phyloP scores from a whole-genome alignment of 2,113 vertebrate species.

The Heloderma charlesbogerti region DNA sequence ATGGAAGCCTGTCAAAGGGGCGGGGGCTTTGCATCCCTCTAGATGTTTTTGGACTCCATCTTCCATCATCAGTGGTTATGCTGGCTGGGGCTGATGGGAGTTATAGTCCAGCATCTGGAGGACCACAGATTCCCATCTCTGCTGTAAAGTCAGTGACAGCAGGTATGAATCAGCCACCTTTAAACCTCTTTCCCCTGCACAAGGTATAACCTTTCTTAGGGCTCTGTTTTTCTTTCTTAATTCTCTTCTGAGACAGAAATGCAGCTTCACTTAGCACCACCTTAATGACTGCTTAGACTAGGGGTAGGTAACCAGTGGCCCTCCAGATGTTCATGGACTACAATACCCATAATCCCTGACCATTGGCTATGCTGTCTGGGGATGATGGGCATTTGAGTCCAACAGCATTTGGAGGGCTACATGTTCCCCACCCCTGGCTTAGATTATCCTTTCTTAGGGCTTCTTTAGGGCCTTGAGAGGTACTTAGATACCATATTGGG shows the following conservation, averaged over 20 bases:
- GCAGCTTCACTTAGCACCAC: not conserved
- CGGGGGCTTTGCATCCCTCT: too few species aligned
- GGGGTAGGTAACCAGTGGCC: not conserved
- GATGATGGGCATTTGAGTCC: not conserved
- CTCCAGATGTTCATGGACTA: not conserved
- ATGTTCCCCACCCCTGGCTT: not conserved
- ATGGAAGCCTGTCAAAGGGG: not conserved
- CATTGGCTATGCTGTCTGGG: not conserved
- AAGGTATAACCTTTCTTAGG: not conserved
- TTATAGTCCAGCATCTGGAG: too few species aligned
- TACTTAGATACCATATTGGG: not conserved
- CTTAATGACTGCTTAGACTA: not conserved
- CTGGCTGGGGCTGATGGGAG: too few species aligned
- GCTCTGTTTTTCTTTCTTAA: not conserved
- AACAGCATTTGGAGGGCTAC: not conserved
- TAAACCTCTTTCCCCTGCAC: too few species aligned
- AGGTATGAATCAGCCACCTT: not conserved
- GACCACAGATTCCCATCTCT: too few species aligned
- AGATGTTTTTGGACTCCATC: too few species aligned
- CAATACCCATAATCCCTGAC: not conserved
- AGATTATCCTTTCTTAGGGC: not conserved
- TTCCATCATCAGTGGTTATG: too few species aligned
- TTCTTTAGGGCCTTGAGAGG: not conserved
- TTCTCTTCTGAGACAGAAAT: not conserved
- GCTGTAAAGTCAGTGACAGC: not conserved